phyloP scores from a whole-genome alignment of 2,797 vertebrate genomes.

The Cuniculus paca region DNA sequence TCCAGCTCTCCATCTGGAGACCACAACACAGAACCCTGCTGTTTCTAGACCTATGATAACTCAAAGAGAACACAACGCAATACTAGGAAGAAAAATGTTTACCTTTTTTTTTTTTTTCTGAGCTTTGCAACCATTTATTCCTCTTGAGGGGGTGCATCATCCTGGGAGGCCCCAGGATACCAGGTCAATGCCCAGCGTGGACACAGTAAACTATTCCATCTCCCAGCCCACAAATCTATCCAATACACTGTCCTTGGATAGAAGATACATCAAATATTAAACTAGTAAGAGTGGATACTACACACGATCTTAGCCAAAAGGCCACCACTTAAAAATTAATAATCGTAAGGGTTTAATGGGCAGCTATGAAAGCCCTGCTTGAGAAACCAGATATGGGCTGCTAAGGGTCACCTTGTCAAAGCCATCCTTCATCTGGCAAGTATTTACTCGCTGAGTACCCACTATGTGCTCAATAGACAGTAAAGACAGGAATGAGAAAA shows the following conservation, averaged over 20 bases:
- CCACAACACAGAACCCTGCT: background rate
- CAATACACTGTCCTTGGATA: background rate
- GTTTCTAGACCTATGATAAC: background rate
- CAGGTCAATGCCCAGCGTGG: background rate
- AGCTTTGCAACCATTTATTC: background rate
- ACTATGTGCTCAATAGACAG: background rate
- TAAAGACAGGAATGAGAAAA: background rate
- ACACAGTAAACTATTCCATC: background rate
- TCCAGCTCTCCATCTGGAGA: background rate
- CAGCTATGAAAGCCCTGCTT: background rate
- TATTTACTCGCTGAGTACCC: background rate
- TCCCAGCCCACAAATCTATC: background rate
- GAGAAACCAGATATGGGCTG: background rate
- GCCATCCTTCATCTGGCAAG: background rate
- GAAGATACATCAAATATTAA: background rate
- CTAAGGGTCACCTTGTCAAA: background rate
- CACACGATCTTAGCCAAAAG: background rate
- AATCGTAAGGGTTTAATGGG: background rate
- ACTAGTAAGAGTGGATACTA: background rate
- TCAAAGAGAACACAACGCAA: background rate
- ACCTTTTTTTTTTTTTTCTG: background rate
- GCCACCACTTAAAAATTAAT: background rate
- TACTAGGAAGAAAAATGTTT: background rate
- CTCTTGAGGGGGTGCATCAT: background rate
- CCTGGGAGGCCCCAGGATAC: background rate